Evolutionary conservation across 2,113 vertebrate species (phyloP).

Genomic region (Nycticorax nycticorax): DNA sequence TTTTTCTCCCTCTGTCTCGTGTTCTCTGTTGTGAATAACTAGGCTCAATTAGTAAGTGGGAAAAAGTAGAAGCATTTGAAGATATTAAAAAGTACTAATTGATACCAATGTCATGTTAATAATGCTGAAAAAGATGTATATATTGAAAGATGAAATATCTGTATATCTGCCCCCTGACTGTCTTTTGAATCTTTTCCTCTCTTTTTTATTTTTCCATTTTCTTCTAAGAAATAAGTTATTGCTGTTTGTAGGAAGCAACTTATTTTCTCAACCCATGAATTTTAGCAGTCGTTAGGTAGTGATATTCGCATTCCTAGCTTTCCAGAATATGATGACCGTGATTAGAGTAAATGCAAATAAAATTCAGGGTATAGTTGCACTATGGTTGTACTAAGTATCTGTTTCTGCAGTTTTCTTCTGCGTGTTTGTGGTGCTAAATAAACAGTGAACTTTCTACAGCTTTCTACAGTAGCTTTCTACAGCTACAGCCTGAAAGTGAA

Average conservation of each 20-base stretch:
- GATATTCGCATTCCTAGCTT: neutral
- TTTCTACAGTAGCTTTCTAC: neutral
- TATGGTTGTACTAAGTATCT: neutral
- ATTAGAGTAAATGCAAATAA: neutral
- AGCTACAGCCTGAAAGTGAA: neutral
- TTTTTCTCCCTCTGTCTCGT: neutral
- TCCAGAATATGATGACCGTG: neutral
- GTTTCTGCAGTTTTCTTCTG: neutral
- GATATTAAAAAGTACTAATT: neutral
- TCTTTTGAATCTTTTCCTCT: neutral
- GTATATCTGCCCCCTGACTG: neutral
- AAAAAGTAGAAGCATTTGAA: neutral
- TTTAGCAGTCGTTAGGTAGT: neutral
- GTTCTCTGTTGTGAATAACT: neutral
- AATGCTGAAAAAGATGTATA: neutral
- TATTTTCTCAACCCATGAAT: neutral
- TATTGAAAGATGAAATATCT: neutral
- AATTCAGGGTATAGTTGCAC: neutral
- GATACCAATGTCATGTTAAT: neutral
- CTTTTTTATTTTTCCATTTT: neutral
- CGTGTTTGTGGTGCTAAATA: neutral
- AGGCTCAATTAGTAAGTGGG: neutral
- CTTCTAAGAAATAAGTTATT: neutral
- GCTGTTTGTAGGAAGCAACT: neutral
- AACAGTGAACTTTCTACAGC: neutral